Evolutionary conservation across 1,140 invertebrate species (phyloP), one percentile per base, ranked within the genome.

Genomic region (Zaprionus camerounensis): DNA sequence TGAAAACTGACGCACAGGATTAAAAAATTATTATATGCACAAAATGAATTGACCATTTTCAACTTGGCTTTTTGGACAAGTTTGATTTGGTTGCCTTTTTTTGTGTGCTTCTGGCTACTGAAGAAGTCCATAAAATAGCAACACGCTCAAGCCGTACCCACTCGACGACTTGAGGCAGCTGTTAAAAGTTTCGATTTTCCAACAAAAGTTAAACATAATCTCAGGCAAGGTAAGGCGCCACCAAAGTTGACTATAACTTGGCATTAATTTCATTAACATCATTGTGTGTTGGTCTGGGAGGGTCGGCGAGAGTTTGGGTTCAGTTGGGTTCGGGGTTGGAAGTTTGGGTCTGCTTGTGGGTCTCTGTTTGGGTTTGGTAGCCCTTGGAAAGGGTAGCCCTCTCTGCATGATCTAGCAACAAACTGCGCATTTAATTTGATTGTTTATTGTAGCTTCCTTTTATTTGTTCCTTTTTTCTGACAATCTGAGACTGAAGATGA

Each of bases 211-310:
- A 71, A 82, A 71, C 68, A 62, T 80, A 82, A 82, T 73, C 78
- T 44, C 6, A 46, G n/a, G 51, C 49, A 34, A 72, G 70, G 67
- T 88, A 71, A 80, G 67, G 64, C 61, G 62, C 65, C 69, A 26
- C 66, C 63, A 72, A 83, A 77, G 63, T 82, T 73, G 76, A 56
- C 68, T 62, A 79, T 79, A 71, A 86, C 76, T 76, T 87, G 67
- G 59, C 57, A 67, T 72, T 87, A 80, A 83, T 74, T 80, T 69
- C 68, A 87, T 83, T 83, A 87, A 78, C 77, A 71, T 58, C 64
- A 82, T 59, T 80, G 49, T 4, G 12, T 31, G n/a, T 9, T 11
- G 22, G 51, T 17, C 31, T 63, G 24, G 15, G 22, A 2, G 34
- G 20, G 9, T 5, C 38, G 28, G 7, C 28, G 28, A 31, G 28